Conservation (phyloP, 2,113 vertebrate genomes). For the Amblyornis subalaris region DNA sequence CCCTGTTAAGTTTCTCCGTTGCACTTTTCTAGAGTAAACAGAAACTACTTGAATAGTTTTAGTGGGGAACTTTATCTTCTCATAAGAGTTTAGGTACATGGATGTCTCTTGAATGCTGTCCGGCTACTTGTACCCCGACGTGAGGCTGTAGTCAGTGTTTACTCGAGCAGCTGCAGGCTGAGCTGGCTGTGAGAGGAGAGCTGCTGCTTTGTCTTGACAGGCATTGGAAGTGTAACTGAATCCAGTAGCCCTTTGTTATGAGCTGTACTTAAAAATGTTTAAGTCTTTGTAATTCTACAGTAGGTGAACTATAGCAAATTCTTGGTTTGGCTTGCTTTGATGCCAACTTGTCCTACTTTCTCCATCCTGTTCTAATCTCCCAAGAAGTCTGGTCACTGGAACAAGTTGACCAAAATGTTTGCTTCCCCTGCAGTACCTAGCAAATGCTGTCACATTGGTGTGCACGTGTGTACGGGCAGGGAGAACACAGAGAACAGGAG, state of each 20-base stretch:
- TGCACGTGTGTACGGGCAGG: fast-evolving
- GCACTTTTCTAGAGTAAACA: not conserved
- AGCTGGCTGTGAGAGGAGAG: not conserved
- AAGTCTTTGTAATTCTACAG: not conserved
- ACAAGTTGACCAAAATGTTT: not conserved
- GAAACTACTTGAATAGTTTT: not conserved
- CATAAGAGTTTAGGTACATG: not conserved
- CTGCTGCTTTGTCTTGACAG: not conserved
- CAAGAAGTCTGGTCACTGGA: not conserved
- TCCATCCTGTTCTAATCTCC: not conserved
- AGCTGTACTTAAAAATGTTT: not conserved
- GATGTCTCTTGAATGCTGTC: not conserved
- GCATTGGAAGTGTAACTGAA: not conserved
- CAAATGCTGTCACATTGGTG: not conserved
- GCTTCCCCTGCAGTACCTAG: not conserved
- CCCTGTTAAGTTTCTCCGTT: not conserved
- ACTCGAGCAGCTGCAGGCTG: not conserved
- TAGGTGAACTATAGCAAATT: not conserved
- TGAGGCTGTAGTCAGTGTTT: not conserved
- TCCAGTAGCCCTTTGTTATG: not conserved
- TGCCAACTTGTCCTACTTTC: not conserved
- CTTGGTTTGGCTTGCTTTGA: not conserved
- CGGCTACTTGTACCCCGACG: not conserved
- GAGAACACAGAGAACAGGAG: fast-evolving
- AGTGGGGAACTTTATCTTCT: not conserved